Evolutionary conservation across 2,888 invertebrate genomes (phyloP).

Genomic region (Lasius platythorax): DNA sequence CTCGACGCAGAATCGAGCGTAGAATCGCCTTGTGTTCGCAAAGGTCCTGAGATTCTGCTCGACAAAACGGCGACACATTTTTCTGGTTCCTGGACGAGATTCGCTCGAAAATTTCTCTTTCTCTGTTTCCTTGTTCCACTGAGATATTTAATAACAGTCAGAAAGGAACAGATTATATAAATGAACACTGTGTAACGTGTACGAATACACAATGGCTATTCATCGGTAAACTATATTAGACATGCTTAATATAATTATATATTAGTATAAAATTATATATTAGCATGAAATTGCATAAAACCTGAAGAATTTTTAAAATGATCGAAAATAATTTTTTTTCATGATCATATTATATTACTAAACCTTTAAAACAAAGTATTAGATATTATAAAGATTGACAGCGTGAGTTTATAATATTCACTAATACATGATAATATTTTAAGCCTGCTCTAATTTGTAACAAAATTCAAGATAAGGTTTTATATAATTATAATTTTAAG

Average conservation of each 20-base stretch:
- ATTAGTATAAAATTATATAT: background rate
- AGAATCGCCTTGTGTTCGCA: constrained; percentile 41
- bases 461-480: background rate
- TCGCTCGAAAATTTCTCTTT: constrained; percentile 37
- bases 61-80: constrained; percentile 47
- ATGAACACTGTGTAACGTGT: background rate
- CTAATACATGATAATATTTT: background rate
- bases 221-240: background rate
- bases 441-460: background rate
- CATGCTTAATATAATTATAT: background rate
- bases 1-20: constrained; percentile 52
- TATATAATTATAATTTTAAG: no score
- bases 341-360: background rate
- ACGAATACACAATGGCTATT: background rate
- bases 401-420: background rate
- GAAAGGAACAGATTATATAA: background rate
- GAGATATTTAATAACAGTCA: background rate
- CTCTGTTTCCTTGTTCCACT: background rate
- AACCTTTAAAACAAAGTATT: background rate
- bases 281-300: background rate
- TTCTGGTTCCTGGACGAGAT: background rate
- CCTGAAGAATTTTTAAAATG: background rate
- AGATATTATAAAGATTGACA: background rate
- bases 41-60: constrained; percentile 64
- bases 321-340: background rate